Percentiles rank a stretch among this genome's conserved stretches.
Conservation (phyloP, 2,113 vertebrate species). For the Coptodon bakossiorum region DNA sequence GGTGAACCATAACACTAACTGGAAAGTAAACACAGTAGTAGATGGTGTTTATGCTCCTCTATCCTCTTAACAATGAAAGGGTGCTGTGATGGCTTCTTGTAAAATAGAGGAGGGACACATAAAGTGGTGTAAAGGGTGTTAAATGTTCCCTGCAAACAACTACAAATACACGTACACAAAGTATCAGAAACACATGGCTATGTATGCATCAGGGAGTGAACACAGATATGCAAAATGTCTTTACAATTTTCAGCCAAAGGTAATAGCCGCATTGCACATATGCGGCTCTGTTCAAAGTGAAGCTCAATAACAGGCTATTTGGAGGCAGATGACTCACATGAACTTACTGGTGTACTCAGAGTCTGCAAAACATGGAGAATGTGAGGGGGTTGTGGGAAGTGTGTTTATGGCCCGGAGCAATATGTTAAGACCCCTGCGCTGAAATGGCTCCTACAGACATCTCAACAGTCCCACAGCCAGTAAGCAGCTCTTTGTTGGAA, state of each 20-base stretch:
- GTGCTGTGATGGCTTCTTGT: not conserved
- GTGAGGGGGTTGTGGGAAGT: slow-evolving; percentile 27
- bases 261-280: not conserved
- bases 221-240: not conserved
- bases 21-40: not conserved
- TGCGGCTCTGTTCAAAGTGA: slow-evolving; percentile 13
- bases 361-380: slow-evolving; percentile 26
- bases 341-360: slow-evolving; percentile 18
- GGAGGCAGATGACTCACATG: slow-evolving; percentile 50
- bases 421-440: slow-evolving; percentile 11
- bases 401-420: slow-evolving; percentile 16
- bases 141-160: not conserved
- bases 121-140: not conserved
- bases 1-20: not conserved
- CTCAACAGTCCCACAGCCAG: not conserved
- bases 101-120: not conserved
- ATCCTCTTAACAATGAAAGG: not conserved
- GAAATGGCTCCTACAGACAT: slow-evolving; percentile 13
- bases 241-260: not conserved
- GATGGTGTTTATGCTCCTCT: not conserved
- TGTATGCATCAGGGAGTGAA: not conserved
- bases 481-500: slow-evolving; percentile 21
- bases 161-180: not conserved
- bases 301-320: slow-evolving; percentile 4
- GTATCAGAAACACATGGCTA: not conserved